Evolutionary conservation across 2,888 invertebrate species (phyloP).

Genomic region (Dicycla oo): DNA sequence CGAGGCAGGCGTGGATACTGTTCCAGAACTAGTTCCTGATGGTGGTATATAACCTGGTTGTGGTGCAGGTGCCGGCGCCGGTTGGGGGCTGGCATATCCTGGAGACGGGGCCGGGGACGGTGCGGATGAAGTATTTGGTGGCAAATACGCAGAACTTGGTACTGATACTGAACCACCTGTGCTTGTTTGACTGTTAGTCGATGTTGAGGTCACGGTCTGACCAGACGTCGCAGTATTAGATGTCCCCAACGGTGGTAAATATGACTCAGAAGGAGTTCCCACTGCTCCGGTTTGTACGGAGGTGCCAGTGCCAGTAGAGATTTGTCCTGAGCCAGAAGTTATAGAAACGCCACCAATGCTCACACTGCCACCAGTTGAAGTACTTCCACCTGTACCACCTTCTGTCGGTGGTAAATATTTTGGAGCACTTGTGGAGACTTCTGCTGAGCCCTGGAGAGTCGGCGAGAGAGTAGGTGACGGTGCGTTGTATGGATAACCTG

Average conservation of each 20-base stretch:
- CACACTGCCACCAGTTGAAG: conserved; percentile 41
- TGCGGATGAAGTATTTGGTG: conserved; percentile 59
- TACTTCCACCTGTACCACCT: conserved; percentile 42
- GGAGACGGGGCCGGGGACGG: conserved; percentile 60
- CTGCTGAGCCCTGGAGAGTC: conserved; percentile 48
- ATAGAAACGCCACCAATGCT: conserved; percentile 58
- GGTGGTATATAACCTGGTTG: conserved; percentile 76
- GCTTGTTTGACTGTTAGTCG: conserved; percentile 47
- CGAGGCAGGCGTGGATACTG: conserved; percentile 76
- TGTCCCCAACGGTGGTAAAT: conserved; percentile 70
- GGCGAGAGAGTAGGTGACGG: conserved; percentile 59
- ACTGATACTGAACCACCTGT: conserved; percentile 54
- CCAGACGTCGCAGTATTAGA: conserved; percentile 38
- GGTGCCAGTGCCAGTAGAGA: conserved; percentile 31
- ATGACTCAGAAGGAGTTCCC: conserved; percentile 65
- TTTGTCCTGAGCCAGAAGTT: conserved; percentile 46
- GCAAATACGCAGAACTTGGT: conserved; percentile 68
- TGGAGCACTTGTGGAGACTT: conserved; percentile 81
- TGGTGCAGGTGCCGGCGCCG: conserved; percentile 52
- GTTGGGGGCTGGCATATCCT: conserved; percentile 44
- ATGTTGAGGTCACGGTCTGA: conserved; percentile 35
- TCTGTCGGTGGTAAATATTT: conserved; percentile 80
- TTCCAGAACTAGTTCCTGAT: conserved; percentile 53
- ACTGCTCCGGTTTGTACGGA: conserved; percentile 40
- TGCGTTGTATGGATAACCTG: conserved; percentile 68